Conservation (phyloP, 92 coral and sea anemone genomes). For the Porites lobata region DNA sequence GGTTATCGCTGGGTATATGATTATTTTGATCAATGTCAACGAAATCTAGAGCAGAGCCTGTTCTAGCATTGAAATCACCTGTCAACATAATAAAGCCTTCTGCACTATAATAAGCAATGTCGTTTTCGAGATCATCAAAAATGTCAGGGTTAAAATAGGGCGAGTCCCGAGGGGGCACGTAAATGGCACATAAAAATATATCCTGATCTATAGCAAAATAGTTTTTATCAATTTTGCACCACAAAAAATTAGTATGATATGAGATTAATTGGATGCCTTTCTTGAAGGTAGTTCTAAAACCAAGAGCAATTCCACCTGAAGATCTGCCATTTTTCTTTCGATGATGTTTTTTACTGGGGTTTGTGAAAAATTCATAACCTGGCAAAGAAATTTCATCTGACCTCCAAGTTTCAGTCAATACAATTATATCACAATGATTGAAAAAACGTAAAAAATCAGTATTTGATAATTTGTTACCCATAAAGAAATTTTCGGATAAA, state of each 20-base stretch:
- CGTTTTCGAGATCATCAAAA: too few species aligned
- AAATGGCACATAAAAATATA: slow-evolving; percentile 31
- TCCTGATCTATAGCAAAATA: slow-evolving; percentile 1
- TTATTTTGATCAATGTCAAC: too few species aligned
- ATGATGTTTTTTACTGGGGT: background rate
- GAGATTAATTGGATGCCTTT: background rate
- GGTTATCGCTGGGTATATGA: background rate
- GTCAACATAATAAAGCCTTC: too few species aligned
- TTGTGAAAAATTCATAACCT: background rate
- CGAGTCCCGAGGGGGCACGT: slow-evolving; percentile 14
- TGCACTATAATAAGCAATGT: too few species aligned
- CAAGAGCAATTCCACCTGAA: slow-evolving; percentile 42
- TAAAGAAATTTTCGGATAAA: slow-evolving; percentile 1
- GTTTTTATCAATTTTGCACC: slow-evolving; percentile 5
- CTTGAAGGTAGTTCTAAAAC: background rate
- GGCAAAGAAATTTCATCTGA: background rate
- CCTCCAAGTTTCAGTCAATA: slow-evolving; percentile 2
- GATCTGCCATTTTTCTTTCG: slow-evolving; percentile 26
- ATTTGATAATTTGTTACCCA: background rate
- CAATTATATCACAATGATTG: background rate
- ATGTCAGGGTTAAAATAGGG: too few species aligned
- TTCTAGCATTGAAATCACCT: too few species aligned
- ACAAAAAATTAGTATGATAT: background rate
- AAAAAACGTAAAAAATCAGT: background rate
- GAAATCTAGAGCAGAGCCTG: too few species aligned